A percentile compares a stretch with the other conserved stretches of the same genome.
Evolutionary conservation across 92 coral and sea anemone species (phyloP).

Genomic region (Nematostella vectensis): DNA sequence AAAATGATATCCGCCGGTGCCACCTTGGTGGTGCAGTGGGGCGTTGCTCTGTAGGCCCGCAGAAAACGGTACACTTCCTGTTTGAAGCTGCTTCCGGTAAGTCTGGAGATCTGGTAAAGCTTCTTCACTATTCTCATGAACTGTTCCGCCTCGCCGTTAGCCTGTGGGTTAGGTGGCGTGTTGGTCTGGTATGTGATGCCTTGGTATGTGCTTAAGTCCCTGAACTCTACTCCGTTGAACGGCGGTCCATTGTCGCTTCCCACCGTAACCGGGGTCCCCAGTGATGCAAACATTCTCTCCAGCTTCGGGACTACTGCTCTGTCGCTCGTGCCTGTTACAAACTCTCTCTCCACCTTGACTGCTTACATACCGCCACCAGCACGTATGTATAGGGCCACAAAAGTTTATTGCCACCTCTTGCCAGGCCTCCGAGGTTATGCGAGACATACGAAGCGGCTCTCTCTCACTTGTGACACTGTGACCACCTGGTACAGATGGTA

Average conservation of each 20-base stretch:
- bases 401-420: slow-evolving; percentile 18
- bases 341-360: slow-evolving; percentile 29
- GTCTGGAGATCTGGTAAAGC: slow-evolving; percentile 16
- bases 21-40: slow-evolving; percentile 17
- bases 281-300: slow-evolving; percentile 17
- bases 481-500: slow-evolving; percentile 39
- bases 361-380: slow-evolving; percentile 26
- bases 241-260: no score
- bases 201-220: slow-evolving; percentile 8
- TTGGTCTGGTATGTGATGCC: slow-evolving; percentile 9
- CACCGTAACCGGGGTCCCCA: no score
- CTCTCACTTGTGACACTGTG: slow-evolving; percentile 8
- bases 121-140: slow-evolving; percentile 33
- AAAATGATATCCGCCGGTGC: no score
- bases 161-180: slow-evolving; percentile 23
- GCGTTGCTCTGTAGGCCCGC: slow-evolving; percentile 19
- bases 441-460: slow-evolving; percentile 22
- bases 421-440: slow-evolving; percentile 11
- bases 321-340: slow-evolving; percentile 21
- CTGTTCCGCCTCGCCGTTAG: slow-evolving; percentile 33
- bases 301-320: no score
- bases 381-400: slow-evolving; percentile 33
- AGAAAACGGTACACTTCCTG: no score
- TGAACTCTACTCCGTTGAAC: slow-evolving; percentile 13
- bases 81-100: slow-evolving; percentile 13